Percentiles rank a stretch among this genome's conserved stretches.
phyloP scores from a whole-genome alignment of 2,888 invertebrate species.

The Cephus nigrinus region DNA sequence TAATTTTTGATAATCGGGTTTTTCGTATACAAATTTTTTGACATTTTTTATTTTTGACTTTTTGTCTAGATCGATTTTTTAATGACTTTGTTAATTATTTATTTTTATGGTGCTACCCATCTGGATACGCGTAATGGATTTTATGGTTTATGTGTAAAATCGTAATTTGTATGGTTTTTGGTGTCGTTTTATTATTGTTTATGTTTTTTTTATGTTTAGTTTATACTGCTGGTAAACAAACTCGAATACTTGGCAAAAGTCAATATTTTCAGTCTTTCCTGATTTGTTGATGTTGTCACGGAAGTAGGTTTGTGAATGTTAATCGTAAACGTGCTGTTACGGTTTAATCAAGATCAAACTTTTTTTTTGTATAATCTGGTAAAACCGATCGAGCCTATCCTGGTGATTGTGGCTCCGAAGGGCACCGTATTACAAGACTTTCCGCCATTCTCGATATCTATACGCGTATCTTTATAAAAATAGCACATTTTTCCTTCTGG shows the following conservation, averaged over 20 bases:
- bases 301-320: background rate
- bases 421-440: background rate
- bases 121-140: too few species aligned
- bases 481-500: background rate
- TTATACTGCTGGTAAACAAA: background rate
- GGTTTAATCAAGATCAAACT: background rate
- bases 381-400: background rate
- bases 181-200: background rate
- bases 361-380: background rate
- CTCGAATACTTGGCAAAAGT: background rate
- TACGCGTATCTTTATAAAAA: background rate
- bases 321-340: background rate
- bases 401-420: background rate
- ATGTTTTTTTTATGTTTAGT: background rate
- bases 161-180: rapidly evolving
- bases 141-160: too few species aligned
- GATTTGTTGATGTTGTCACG: background rate
- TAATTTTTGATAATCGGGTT: too few species aligned
- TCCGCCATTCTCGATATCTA: background rate
- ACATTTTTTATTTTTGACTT: too few species aligned
- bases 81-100: too few species aligned
- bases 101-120: too few species aligned
- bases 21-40: too few species aligned
- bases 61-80: too few species aligned
- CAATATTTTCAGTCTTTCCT: background rate